Conservation (phyloP, 2,888 invertebrate genomes). For the Rhaphigaster nebulosa region DNA sequence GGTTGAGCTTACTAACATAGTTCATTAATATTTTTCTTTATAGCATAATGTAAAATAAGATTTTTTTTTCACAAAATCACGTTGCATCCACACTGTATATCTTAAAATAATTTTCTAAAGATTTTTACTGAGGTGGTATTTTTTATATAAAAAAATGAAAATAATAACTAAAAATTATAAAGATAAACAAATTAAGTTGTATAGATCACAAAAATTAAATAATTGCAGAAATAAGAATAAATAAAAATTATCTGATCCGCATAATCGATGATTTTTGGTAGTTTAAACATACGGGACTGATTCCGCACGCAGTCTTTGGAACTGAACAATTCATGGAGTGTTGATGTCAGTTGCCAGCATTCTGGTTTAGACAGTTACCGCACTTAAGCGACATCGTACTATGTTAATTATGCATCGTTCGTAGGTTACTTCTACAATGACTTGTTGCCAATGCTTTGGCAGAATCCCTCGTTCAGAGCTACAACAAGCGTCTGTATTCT, state of each 20-base stretch:
- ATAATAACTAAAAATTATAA: too few species aligned
- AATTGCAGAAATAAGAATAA: too few species aligned
- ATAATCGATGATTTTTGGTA: not conserved
- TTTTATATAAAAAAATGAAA: too few species aligned
- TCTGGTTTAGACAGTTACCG: conserved; percentile 12
- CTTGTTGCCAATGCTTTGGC: not conserved
- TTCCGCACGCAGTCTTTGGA: not conserved
- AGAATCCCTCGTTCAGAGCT: not conserved
- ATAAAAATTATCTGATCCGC: not conserved
- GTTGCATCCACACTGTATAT: too few species aligned
- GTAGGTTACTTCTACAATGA: not conserved
- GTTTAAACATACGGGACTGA: not conserved
- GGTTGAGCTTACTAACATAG: too few species aligned
- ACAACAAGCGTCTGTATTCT: not conserved
- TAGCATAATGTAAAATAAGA: too few species aligned
- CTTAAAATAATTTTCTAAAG: too few species aligned
- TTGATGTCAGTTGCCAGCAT: not conserved
- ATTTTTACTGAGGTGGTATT: too few species aligned
- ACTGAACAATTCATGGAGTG: not conserved
- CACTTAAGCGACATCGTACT: not conserved
- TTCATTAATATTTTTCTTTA: too few species aligned
- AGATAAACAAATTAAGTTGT: too few species aligned
- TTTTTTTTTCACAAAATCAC: too few species aligned
- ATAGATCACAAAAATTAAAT: too few species aligned
- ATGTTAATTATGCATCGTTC: not conserved